A percentile compares a stretch with the other conserved stretches of the same genome.
phyloP scores from a whole-genome alignment of 92 coral and sea anemone genomes.

The Porites evermanni region DNA sequence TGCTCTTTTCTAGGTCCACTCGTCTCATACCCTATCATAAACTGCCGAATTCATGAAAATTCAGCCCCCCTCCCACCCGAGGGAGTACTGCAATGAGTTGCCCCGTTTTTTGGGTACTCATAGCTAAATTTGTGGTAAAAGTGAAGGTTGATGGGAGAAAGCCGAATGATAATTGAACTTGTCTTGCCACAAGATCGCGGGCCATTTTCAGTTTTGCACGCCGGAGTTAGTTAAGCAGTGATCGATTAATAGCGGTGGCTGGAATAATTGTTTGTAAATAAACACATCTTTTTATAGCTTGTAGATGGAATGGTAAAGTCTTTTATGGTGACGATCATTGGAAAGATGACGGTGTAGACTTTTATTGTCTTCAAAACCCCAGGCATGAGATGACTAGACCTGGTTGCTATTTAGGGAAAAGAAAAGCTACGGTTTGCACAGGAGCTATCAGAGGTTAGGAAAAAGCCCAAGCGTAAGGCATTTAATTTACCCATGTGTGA shows the following conservation, averaged over 20 bases:
- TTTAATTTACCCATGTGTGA: no score
- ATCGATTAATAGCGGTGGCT: neutral
- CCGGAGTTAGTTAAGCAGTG: neutral
- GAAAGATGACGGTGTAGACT: neutral
- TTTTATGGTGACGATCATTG: neutral
- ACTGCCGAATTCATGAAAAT: no score
- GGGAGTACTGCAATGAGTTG: no score
- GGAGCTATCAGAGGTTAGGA: slow-evolving; percentile 3
- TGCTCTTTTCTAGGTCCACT: no score
- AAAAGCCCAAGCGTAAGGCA: neutral
- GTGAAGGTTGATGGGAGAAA: no score
- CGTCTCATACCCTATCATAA: no score
- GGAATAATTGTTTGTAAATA: neutral
- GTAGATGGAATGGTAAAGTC: slow-evolving; percentile 7
- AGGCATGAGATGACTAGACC: neutral
- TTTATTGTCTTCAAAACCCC: neutral
- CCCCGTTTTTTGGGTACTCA: no score
- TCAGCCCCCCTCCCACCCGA: no score
- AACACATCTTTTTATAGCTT: neutral
- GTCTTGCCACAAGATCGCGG: no score
- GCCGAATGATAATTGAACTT: no score
- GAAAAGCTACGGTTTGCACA: neutral
- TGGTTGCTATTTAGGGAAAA: neutral
- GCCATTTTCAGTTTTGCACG: neutral
- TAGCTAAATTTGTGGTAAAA: no score